phyloP scores from a whole-genome alignment of 2,888 invertebrate species.

The Crocallis elinguaria region DNA sequence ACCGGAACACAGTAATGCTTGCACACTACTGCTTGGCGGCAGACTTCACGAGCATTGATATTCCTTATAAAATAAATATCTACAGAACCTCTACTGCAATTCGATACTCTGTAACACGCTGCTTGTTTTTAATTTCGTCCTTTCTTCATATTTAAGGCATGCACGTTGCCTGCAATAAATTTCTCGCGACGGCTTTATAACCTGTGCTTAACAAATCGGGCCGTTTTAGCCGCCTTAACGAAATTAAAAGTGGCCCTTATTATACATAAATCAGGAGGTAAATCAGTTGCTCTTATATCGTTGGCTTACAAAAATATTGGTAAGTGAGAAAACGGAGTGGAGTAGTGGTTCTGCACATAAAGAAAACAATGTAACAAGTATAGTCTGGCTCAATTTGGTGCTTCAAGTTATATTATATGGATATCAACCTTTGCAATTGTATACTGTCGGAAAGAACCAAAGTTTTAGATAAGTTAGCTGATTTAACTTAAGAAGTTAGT shows the following conservation, averaged over 20 bases:
- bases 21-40: too few relatives aligned
- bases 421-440: too few relatives aligned
- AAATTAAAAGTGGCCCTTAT: conserved; percentile 76
- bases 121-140: conserved; percentile 26
- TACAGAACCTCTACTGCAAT: background rate
- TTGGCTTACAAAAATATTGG: conserved; percentile 27
- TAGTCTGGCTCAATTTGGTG: background rate
- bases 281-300: conserved; percentile 53
- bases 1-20: too few relatives aligned
- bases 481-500: too few relatives aligned
- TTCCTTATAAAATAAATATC: background rate
- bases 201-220: conserved; percentile 61
- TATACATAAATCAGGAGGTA: conserved; percentile 70
- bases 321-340: conserved; percentile 17
- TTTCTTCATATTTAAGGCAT: conserved; percentile 27
- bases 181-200: conserved; percentile 68
- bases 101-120: background rate
- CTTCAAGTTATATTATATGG: too few relatives aligned
- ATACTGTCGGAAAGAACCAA: too few relatives aligned
- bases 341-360: conserved; percentile 20
- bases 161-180: conserved; percentile 58
- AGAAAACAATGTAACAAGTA: background rate
- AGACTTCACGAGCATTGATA: background rate
- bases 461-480: too few relatives aligned
- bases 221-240: conserved; percentile 57